Evolutionary conservation across 2,888 invertebrate species (phyloP).

Genomic region (Dasypolia templi): DNA sequence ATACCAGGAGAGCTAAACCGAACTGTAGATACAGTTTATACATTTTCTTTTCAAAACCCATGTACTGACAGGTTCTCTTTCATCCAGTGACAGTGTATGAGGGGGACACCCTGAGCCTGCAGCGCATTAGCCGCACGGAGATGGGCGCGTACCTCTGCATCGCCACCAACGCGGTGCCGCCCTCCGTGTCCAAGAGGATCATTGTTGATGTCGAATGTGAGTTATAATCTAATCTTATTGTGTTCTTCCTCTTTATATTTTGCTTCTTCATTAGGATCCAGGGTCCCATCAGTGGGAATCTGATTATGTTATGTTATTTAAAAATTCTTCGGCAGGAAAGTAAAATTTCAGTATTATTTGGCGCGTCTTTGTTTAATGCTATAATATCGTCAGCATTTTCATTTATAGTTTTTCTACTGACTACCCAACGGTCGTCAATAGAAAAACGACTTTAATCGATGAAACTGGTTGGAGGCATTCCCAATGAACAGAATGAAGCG

Average conservation of each 20-base stretch:
- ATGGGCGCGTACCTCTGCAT: constrained; percentile 96
- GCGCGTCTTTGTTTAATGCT: not conserved
- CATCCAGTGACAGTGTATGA: constrained; percentile 95
- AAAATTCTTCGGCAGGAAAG: not conserved
- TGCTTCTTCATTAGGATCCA: not conserved
- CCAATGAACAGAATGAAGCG: not conserved
- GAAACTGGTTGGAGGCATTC: not conserved
- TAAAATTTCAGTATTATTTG: not conserved
- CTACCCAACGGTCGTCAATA: too few species aligned
- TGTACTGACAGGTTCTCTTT: constrained; percentile 51
- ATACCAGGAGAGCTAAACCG: not conserved
- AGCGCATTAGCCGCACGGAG: constrained; percentile 96
- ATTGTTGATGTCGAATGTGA: constrained; percentile 97
- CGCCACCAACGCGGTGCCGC: constrained; percentile 96
- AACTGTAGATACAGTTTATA: not conserved
- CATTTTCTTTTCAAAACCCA: not conserved
- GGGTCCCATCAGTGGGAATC: not conserved
- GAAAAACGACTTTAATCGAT: not conserved
- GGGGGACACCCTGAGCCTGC: constrained; percentile 95
- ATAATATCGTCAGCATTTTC: not conserved
- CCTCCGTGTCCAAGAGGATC: constrained; percentile 97
- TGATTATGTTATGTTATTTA: not conserved
- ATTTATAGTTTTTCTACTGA: not conserved
- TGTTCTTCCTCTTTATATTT: not conserved
- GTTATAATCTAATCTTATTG: constrained; percentile 69